A percentile compares a stretch with the other conserved stretches of the same genome.
Evolutionary conservation across 2,888 invertebrate species (phyloP).

Genomic region (Drosophila kanekoi): DNA sequence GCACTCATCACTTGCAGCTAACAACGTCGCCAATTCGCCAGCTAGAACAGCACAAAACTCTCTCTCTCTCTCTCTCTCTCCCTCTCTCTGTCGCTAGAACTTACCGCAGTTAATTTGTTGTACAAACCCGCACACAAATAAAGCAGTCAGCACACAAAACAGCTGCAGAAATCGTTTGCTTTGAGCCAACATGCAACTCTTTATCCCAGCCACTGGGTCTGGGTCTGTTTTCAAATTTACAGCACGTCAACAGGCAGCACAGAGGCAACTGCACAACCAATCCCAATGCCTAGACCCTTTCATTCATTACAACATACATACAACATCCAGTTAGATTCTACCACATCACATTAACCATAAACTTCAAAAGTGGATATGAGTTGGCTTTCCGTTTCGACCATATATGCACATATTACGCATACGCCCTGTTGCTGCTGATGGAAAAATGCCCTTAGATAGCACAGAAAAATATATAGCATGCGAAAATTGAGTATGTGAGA

Average conservation of each 20-base stretch:
- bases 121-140: constrained; percentile 75
- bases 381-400: constrained; percentile 37
- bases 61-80: neutral
- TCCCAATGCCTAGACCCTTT: neutral
- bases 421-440: constrained; percentile 19
- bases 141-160: constrained; percentile 62
- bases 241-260: constrained; percentile 62
- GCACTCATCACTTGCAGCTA: constrained; percentile 70
- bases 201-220: constrained; percentile 52
- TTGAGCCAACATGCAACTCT: constrained; percentile 75
- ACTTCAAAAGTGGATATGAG: constrained; percentile 30
- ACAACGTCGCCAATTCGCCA: constrained; percentile 48
- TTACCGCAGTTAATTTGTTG: constrained; percentile 77
- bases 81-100: constrained; percentile 12
- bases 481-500: too few species aligned
- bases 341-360: constrained; percentile 64
- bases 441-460: neutral
- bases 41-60: constrained; percentile 4
- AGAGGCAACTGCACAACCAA: neutral
- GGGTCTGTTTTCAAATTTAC: constrained; percentile 76
- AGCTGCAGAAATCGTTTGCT: constrained; percentile 71
- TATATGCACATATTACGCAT: constrained; percentile 47
- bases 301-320: constrained; percentile 7
- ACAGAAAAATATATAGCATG: too few species aligned
- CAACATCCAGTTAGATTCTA: constrained; percentile 17